phyloP scores from a whole-genome alignment of 2,797 vertebrate genomes.

The Euphonia xanthogaster region DNA sequence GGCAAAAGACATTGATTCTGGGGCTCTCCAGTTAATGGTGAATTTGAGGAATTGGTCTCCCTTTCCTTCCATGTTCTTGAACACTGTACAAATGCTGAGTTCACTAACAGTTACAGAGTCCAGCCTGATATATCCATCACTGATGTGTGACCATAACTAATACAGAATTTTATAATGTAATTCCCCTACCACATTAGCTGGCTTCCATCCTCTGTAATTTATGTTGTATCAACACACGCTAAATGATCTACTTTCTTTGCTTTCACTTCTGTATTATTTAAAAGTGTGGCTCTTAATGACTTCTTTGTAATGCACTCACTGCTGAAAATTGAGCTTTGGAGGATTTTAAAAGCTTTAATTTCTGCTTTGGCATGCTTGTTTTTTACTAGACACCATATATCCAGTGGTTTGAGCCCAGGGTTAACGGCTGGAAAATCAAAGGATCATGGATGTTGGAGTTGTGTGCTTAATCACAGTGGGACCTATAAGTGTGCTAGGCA shows the following conservation, averaged over 20 bases:
- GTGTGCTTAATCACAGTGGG: neutral
- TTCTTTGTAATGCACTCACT: neutral
- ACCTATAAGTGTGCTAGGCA: neutral
- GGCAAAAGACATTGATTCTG: neutral
- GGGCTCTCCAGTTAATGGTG: neutral
- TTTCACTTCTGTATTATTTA: constrained; percentile 27
- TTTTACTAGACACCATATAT: neutral
- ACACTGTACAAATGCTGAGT: fast-evolving
- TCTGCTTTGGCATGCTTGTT: neutral
- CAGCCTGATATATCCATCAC: neutral
- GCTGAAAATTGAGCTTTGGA: constrained; percentile 7
- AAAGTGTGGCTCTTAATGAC: neutral
- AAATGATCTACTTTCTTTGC: neutral
- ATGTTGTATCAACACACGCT: neutral
- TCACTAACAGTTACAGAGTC: neutral
- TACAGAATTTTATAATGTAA: neutral
- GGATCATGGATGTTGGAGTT: neutral
- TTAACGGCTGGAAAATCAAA: neutral
- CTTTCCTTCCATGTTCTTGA: neutral
- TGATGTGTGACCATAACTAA: neutral
- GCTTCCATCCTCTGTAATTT: constrained; percentile 1
- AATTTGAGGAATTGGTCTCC: neutral
- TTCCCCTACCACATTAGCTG: neutral
- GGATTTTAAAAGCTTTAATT: constrained; percentile 21
- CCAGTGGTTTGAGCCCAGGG: neutral